Evolutionary conservation across 2,888 invertebrate genomes (phyloP), one percentile per base, ranked within the genome.

Genomic region (Leptogaster cylindrica): DNA sequence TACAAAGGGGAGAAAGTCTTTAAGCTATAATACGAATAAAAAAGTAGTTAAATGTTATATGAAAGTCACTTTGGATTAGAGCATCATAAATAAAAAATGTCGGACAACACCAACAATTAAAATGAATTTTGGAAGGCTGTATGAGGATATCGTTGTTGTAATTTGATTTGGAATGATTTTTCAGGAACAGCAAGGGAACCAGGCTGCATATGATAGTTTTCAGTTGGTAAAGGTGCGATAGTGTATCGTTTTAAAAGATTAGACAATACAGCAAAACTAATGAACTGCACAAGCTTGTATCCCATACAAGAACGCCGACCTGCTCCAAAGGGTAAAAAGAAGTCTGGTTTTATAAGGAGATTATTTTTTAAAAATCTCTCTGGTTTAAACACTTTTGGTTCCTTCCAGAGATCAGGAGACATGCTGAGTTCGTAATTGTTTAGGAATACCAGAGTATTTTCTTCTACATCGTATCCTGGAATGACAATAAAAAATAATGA

Each of bases 241-340:
- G 80, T 81, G 74, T 82, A 87, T 68, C 84, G 82, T 74, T 86
- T 85, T 67, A 87, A 74, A 12, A 87, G 72, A 12, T 83, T 83
- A 2, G 84, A 84, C 7, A 87, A 70, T 2, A 83, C 80, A 1
- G 84, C 80, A 72, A 86, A 86, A 63, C 85, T 83, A 5, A 87
- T 75, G 52, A 85, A 81, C 71, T 87, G 86, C 0, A 88, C 87
- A 79, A 89, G 81, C 75, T 86, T 87, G 78, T 87, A 87, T 0
- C 89, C 89, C 85, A 89, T 85, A 76, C 89, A 89, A 25, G 87
- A 86, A 31, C 88, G 79, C 69, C 85, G 82, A 0, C 88, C 89
- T 3, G 86, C 86, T 1, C 88, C 87, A 75, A 88, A 89, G 0
- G 89, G 89, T 18, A 88, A 76, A 75, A 88, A 89, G 74, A 86